These are phyloP conservation scores for Dioctria rufipes DNA, from an alignment of 2,888 invertebrate species.

Conservation along the genomic window DNA sequence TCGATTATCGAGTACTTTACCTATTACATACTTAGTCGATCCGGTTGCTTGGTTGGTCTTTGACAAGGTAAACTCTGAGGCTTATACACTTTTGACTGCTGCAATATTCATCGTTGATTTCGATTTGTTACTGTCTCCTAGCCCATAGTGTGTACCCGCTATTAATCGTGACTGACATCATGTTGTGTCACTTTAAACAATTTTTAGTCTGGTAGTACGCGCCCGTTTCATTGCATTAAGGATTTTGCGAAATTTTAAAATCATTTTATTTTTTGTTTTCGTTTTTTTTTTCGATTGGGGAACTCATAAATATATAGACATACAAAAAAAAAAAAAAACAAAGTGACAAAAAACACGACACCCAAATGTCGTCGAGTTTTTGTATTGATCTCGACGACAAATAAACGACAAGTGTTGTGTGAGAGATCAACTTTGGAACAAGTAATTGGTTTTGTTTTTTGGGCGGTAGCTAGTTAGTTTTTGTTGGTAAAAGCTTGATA, in stretches of 20 bases:
- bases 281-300: neutral
- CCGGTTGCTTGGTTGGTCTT: constrained; percentile 2
- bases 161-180: constrained; percentile 53
- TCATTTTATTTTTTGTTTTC: neutral
- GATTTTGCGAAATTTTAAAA: constrained; percentile 35
- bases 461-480: too few relatives aligned
- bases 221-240: constrained; percentile 37
- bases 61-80: too few relatives aligned
- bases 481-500: too few relatives aligned
- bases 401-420: constrained; percentile 40
- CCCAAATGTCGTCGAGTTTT: constrained; percentile 39
- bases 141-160: constrained; percentile 26
- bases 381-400: constrained; percentile 38
- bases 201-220: constrained; percentile 30
- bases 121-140: constrained; percentile 26
- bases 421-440: neutral
- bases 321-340: neutral
- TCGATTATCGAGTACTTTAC: constrained; percentile 18
- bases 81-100: neutral
- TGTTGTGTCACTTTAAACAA: constrained; percentile 45
- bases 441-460: constrained; percentile 23
- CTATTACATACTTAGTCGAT: neutral
- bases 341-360: neutral
- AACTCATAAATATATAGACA: constrained; percentile 22
- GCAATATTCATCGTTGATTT: neutral